Percentiles rank a stretch among this genome's conserved stretches.
Conservation (phyloP, 2,888 invertebrate species). For the Vesta saturnalis region DNA sequence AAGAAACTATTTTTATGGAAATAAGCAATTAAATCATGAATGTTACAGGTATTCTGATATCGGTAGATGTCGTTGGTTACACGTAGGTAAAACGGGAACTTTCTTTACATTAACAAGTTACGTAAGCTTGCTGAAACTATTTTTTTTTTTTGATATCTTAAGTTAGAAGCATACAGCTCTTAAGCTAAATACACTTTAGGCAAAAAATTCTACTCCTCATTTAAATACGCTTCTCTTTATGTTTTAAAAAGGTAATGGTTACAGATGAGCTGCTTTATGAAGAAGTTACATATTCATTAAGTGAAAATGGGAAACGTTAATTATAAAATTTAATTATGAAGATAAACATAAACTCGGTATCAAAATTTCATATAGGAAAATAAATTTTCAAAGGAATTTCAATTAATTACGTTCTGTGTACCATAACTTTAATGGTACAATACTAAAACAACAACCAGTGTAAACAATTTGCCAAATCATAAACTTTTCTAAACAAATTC, state of each 20-base stretch:
- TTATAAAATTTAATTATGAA: conserved; percentile 20
- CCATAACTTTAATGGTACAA: conserved; percentile 2
- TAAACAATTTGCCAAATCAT: background rate
- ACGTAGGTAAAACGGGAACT: too few species aligned
- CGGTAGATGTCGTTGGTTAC: too few species aligned
- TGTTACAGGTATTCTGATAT: too few species aligned
- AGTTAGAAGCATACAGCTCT: too few species aligned
- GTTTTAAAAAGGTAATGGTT: background rate
- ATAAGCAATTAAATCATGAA: too few species aligned
- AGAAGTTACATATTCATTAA: background rate
- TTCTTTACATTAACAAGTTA: too few species aligned
- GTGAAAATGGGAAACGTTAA: conserved; percentile 16
- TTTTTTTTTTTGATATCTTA: too few species aligned
- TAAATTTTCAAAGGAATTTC: conserved; percentile 8
- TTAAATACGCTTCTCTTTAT: too few species aligned
- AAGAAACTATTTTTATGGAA: too few species aligned
- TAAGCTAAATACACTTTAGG: too few species aligned
- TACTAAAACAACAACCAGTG: background rate
- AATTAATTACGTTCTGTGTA: conserved; percentile 14
- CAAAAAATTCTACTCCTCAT: too few species aligned
- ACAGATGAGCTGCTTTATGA: background rate
- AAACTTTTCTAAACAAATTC: background rate
- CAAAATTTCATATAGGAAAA: conserved; percentile 9
- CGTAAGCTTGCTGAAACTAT: too few species aligned
- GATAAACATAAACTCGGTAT: conserved; percentile 10